Conservation (phyloP, 2,797 vertebrate species). For the Anabas testudineus region DNA sequence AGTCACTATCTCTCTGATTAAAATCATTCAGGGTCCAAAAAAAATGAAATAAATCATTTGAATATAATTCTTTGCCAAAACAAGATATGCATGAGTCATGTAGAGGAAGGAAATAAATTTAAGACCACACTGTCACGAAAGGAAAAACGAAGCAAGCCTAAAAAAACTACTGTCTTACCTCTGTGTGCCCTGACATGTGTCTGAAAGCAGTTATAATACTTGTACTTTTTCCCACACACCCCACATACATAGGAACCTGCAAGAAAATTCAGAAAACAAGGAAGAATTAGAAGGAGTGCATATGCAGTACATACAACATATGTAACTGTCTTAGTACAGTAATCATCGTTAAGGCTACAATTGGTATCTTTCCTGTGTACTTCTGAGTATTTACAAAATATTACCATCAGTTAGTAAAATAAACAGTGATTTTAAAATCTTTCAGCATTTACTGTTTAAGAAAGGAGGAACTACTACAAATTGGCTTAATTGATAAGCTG, state of each 20-base stretch:
- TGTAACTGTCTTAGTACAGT: neutral
- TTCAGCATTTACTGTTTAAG: conserved; percentile 2
- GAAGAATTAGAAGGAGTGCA: neutral
- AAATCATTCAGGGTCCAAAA: conserved; percentile 13
- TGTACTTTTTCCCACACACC: conserved; percentile 99
- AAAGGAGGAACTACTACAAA: neutral
- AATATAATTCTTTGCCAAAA: conserved; percentile 34
- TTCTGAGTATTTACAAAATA: neutral
- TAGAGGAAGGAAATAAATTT: conserved; percentile 40
- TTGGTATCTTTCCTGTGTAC: neutral
- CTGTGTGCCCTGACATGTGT: conserved; percentile 97
- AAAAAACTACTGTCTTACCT: conserved; percentile 83
- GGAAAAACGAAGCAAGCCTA: conserved; percentile 18
- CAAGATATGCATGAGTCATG: conserved; percentile 34
- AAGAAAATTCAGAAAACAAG: conserved; percentile 64
- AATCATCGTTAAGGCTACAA: neutral
- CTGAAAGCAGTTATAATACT: conserved; percentile 99
- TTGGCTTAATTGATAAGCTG: conserved; percentile 16
- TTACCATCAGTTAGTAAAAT: conserved; percentile 1
- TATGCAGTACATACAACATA: neutral
- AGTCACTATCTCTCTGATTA: conserved; percentile 5
- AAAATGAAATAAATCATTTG: conserved; percentile 9
- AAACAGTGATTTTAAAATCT: conserved; percentile 5
- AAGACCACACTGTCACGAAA: conserved; percentile 12
- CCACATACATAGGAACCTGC: conserved; percentile 97